Evolutionary conservation across 1,140 invertebrate genomes (phyloP).

Genomic region (Drosophila nasuta): DNA sequence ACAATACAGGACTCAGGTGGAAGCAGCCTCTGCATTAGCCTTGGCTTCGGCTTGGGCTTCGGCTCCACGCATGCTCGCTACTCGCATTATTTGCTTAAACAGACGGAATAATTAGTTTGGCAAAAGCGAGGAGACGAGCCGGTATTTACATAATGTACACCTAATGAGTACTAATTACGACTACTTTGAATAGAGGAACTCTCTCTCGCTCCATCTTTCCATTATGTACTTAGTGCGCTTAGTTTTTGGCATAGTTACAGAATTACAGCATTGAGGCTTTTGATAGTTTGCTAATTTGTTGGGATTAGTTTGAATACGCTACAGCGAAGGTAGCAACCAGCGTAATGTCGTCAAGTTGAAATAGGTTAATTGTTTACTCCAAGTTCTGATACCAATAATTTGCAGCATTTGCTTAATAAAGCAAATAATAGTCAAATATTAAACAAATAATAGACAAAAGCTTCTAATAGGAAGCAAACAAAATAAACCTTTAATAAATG

Average conservation of each 20-base stretch:
- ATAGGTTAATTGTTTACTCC: no score
- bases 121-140: not conserved
- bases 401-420: no score
- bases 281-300: slow-evolving; percentile 2
- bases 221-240: slow-evolving; percentile 1
- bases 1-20: not conserved
- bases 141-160: slow-evolving; percentile 6
- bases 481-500: no score
- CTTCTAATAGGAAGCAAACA: no score
- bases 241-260: slow-evolving; percentile 1
- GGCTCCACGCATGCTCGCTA: not conserved
- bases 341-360: no score
- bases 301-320: not conserved
- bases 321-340: not conserved
- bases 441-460: no score
- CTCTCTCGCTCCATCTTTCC: not conserved
- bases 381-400: no score
- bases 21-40: not conserved
- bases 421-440: no score
- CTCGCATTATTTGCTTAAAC: slow-evolving; percentile 4
- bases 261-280: not conserved
- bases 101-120: slow-evolving; percentile 10
- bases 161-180: slow-evolving; percentile 8
- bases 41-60: no score
- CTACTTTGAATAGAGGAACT: not conserved